Conservation (phyloP, 2,797 vertebrate genomes). For the Natrix natrix region DNA sequence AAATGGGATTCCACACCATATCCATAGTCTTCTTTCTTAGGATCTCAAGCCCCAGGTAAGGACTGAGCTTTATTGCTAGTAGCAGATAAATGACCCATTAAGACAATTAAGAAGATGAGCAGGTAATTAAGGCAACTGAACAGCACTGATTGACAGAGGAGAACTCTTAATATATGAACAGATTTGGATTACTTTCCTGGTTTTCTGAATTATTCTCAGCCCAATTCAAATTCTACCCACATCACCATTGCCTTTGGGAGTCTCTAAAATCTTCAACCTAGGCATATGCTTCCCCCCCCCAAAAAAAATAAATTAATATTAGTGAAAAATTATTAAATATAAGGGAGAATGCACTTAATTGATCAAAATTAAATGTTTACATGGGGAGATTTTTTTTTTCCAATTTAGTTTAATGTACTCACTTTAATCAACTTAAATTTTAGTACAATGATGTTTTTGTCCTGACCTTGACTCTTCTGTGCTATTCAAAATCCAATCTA, state of each 20-base stretch:
- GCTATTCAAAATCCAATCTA: not conserved
- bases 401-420: not conserved
- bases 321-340: not conserved
- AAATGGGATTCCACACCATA: not conserved
- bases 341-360: not conserved
- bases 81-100: not conserved
- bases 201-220: not conserved
- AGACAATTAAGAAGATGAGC: not conserved
- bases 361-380: not conserved
- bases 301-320: not conserved
- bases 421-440: not conserved
- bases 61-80: not conserved
- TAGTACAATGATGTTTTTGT: not conserved
- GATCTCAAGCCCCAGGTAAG: not conserved
- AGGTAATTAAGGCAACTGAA: not conserved
- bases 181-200: not conserved
- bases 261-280: not conserved
- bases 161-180: not conserved
- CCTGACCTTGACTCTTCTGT: not conserved
- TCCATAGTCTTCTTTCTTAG: not conserved
- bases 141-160: not conserved
- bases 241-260: not conserved
- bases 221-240: not conserved
- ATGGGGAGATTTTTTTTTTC: not conserved
- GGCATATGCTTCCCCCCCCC: accelerated